Evolutionary conservation across 2,113 vertebrate genomes (phyloP), one percentile per base, ranked within the genome.

Genomic region (Anoplopoma fimbria): DNA sequence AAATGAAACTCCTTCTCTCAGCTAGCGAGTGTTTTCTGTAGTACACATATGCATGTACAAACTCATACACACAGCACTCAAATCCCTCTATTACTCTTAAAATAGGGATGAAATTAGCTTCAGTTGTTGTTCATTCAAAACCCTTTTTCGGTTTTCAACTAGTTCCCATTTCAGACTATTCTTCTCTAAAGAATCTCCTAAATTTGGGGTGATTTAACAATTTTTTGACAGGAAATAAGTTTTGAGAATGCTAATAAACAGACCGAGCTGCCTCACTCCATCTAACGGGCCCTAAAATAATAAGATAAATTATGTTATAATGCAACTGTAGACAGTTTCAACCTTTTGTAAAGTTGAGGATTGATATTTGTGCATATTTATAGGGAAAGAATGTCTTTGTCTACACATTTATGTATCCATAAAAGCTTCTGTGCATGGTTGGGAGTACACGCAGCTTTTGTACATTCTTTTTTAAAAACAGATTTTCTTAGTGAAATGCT

Each of bases 71-170:
- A 68, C 57, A 36, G 58, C 78, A 61, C 65, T 60, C 45, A 49
- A 38, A 75, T 58, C 40, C 69, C 62, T 75, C 87, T 85, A n/a
- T n/a, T n/a, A 89, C 64, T 53, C 72, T 81, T 82, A 25, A 93
- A 93, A 90, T 92, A 78, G 83, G 84, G 61, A 84, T 84, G 73
- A 90, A 93, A 93, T 90, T 91, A 89, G 80, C 80, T 81, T 79
- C 77, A 87, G 90, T 93, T 90, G 75, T 77, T 88, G 73, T 90
- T 86, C 79, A 85, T 92, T 92, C 84, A 85, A 83, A 89, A 87
- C 58, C 67, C 72, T 79, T 45, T 88, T 79, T 85, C 68, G 9
- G 76, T 86, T 89, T 86, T 86, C 79, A 85, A 73, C 88, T 75
- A 76, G 69, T 88, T 82, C 75, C 77, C 36, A 82, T 84, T 89